A percentile compares a stretch with the other conserved stretches of the same genome.
phyloP scores from a whole-genome alignment of 1,140 invertebrate genomes.

The Tribolium castaneum region DNA sequence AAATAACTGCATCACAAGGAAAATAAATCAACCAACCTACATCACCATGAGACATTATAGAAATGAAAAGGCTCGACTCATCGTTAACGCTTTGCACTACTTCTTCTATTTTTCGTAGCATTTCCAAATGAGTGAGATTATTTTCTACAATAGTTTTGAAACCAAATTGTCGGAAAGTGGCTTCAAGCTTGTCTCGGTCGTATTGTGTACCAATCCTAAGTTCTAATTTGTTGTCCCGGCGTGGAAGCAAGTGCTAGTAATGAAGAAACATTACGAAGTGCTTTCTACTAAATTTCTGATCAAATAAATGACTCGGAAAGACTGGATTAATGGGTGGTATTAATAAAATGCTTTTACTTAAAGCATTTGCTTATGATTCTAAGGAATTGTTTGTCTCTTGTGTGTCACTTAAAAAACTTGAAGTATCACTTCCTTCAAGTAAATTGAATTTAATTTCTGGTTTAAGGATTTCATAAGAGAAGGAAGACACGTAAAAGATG shows the following conservation, averaged over 20 bases:
- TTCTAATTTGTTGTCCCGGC: constrained; percentile 44
- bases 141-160: constrained; percentile 49
- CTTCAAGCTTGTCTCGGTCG: constrained; percentile 51
- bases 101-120: constrained; percentile 47
- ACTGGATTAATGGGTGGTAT: no score
- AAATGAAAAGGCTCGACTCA: constrained; percentile 57
- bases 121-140: constrained; percentile 50
- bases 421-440: no score
- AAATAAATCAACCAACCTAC: constrained; percentile 45
- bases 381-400: no score
- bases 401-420: no score
- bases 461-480: no score
- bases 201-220: constrained; percentile 51
- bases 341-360: no score
- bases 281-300: no score
- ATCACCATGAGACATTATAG: constrained; percentile 57
- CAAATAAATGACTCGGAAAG: no score
- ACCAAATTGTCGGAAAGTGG: constrained; percentile 51
- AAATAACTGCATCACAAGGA: neutral
- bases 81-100: constrained; percentile 28
- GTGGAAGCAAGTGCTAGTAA: constrained; percentile 51
- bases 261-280: neutral
- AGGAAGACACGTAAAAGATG: no score
- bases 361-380: no score
- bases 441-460: no score